Evolutionary conservation across 2,797 vertebrate species (phyloP), one percentile per base, ranked within the genome.

Genomic region (Merluccius polli): DNA sequence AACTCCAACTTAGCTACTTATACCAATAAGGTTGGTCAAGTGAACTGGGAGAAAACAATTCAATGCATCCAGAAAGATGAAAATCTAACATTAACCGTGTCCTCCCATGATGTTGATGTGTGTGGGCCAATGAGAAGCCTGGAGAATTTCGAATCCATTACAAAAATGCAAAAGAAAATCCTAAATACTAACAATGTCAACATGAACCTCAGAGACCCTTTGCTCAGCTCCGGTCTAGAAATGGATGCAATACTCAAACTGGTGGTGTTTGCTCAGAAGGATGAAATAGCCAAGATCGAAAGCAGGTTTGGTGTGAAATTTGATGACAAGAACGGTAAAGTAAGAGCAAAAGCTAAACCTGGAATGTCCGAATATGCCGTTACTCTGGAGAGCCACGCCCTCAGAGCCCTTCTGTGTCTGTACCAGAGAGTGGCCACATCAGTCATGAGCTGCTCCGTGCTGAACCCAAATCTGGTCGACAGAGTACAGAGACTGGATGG

Each of bases 331-430:
- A 8, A 11, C 21, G 79, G 44, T 13, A 31, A 44, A 70, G 65
- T 89, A 10, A n/a, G 2, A 2, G 59, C 93, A 44, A 87, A 35
- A 78, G 81, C 83, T 12, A 1, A 0, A 1, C 65, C 77, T 12
- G 74, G 0, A 3, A 9, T 0, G 69, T 0, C 15, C 15, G 67
- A 0, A 72, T 75, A 76, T 13, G 79, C 75, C 0, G 0, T 1
- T 0, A 73, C 82, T 9, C 86, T 93, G 78, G 83, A 91, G 84
- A 82, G 73, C 52, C 87, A 94, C 0, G 92, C 93, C 10, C 0
- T 88, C 44, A 85, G 81, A 83, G 92, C 90, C 48, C 88, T 94
- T 27, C 79, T 89, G 1, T 78, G 71, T 38, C 85, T 93, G 63
- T 92, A 91, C 83, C 93, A 92, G 84, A 92, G 79, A 76, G 76